phyloP scores from a whole-genome alignment of 2,797 vertebrate species.

The Propithecus perrieri region DNA sequence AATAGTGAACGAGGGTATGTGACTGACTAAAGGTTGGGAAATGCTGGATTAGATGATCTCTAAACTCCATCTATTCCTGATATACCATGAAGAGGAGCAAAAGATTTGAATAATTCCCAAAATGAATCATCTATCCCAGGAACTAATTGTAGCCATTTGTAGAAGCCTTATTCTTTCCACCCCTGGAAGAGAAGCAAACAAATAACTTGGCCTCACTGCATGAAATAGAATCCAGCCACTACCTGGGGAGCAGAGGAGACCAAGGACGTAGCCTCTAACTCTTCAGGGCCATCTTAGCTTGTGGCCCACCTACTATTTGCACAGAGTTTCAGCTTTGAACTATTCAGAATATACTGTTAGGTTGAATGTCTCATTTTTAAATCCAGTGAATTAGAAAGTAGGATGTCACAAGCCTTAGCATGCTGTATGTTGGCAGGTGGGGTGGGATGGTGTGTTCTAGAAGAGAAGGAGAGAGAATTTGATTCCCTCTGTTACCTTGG shows the following conservation, averaged over 20 bases:
- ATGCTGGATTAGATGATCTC: background rate
- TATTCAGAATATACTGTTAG: slow-evolving; percentile 8
- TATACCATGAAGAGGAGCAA: background rate
- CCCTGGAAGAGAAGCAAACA: background rate
- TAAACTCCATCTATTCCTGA: background rate
- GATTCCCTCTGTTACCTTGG: background rate
- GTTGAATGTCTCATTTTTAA: background rate
- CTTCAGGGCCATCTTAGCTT: background rate
- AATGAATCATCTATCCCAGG: background rate
- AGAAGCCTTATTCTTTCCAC: background rate
- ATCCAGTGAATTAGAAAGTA: slow-evolving; percentile 18
- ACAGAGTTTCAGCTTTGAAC: background rate
- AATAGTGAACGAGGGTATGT: background rate
- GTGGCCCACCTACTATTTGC: background rate
- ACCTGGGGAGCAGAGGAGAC: background rate
- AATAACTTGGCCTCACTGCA: background rate
- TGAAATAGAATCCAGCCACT: background rate
- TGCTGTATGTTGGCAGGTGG: background rate
- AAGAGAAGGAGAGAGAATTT: background rate
- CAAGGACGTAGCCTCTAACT: background rate
- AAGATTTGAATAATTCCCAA: background rate
- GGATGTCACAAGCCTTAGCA: background rate
- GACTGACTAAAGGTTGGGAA: slow-evolving; percentile 8
- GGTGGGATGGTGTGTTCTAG: fast-evolving
- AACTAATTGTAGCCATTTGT: background rate